A percentile compares a stretch with the other conserved stretches of the same genome.
Conservation (phyloP, 2,888 invertebrate species). For the Heliothis peltigera region DNA sequence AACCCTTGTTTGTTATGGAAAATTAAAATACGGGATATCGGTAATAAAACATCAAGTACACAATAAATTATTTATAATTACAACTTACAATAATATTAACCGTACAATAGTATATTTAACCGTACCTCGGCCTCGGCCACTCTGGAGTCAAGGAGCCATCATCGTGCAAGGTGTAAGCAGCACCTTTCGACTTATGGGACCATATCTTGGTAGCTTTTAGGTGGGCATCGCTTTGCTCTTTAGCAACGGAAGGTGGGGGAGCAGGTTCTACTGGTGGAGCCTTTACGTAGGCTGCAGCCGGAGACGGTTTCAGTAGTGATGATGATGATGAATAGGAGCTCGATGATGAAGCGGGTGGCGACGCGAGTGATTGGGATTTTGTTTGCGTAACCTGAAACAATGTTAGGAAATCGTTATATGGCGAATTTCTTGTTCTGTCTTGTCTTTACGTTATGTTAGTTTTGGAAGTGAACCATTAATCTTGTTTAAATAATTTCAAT, state of each 20-base stretch:
- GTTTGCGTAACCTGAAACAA: slow-evolving; percentile 77
- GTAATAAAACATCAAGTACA: slow-evolving; percentile 34
- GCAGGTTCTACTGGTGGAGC: slow-evolving; percentile 74
- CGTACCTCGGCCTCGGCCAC: slow-evolving; percentile 69
- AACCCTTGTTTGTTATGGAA: neutral
- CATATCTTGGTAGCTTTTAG: slow-evolving; percentile 84
- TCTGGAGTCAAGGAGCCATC: slow-evolving; percentile 83
- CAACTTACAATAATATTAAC: slow-evolving; percentile 10
- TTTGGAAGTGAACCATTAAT: too few species aligned
- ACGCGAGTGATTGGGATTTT: slow-evolving; percentile 33
- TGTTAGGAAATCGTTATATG: neutral
- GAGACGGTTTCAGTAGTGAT: slow-evolving; percentile 48
- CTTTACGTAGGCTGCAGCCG: slow-evolving; percentile 57
- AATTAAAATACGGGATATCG: neutral
- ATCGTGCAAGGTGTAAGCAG: slow-evolving; percentile 82
- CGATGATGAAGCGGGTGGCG: slow-evolving; percentile 52
- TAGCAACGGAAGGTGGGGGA: slow-evolving; percentile 73
- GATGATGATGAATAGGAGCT: slow-evolving; percentile 56
- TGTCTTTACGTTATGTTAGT: neutral
- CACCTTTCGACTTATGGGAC: slow-evolving; percentile 83
- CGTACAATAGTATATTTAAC: slow-evolving; percentile 28
- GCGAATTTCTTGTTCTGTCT: neutral
- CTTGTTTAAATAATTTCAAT: too few species aligned
- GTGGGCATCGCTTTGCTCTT: slow-evolving; percentile 83
- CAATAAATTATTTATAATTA: slow-evolving; percentile 56